Base-by-base conservation (phyloP, 2,113 vertebrate genomes). In the Donacobius atricapilla region DNA sequence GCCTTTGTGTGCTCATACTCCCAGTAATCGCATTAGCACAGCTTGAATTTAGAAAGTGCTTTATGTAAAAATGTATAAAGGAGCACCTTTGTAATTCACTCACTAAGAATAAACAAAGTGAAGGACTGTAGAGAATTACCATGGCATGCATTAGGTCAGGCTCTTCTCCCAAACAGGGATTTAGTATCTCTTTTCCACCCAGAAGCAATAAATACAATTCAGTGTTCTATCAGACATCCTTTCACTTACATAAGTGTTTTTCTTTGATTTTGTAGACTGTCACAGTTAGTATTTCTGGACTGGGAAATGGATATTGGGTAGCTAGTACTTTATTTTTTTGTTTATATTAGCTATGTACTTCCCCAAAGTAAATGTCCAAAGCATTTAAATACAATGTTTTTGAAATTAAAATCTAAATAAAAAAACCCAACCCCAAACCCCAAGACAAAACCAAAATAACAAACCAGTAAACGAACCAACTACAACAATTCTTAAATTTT, bases 121-220 rank as follows among this genome's bases (percentile, higher is more conserved):
- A 90, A 91, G 35, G 51, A 83, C 70, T 80, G 40, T 80, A 79
- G 48, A 96, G 48, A 95, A 96, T 94, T 83, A 39, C 35, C n/a
- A 71, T 51, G 66, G 25, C 50, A 65, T 77, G 44, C 31, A n/a
- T 84, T 76, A 81, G 47, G 69, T 90, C 61, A 82, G 40, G 18
- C 25, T 93, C n/a, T 61, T 79, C 23, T 82, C 37, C n/a, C 79
- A 88, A 83, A 42, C 6, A 61, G 54, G 42, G 65, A 89, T 70
- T 79, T 78, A 88, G 63, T 64, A 78, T 21, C 31, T 70, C 20
- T 81, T 75, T 94, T 92, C 53, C 42, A 60, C 25, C 7, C 17
- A 48, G 47, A 78, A 73, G 24, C 23, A 89, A 47, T 25, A 87
- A 93, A 79, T 73, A 66, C 6, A 73, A 65, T 72, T 87, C 2